phyloP scores from a whole-genome alignment of 1,140 invertebrate genomes.

The Macrotrachela quadricornifera region DNA sequence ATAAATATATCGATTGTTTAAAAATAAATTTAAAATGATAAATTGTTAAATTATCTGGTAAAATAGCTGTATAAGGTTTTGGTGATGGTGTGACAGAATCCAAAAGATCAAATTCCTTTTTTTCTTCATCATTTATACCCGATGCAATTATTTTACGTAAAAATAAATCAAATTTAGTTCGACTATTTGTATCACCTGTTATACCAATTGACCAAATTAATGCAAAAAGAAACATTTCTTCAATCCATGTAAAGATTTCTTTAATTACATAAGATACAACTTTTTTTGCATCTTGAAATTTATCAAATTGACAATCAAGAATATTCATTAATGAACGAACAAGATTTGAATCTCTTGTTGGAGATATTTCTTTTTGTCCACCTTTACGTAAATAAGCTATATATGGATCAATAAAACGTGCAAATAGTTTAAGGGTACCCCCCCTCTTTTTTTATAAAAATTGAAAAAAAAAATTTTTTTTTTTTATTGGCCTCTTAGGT shows the following conservation, averaged over 20 bases:
- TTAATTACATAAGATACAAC: slow-evolving; percentile 26
- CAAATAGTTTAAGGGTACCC: slow-evolving; percentile 62
- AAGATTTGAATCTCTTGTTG: slow-evolving; percentile 62
- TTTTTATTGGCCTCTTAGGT: too few relatives aligned
- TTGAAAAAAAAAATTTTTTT: too few relatives aligned
- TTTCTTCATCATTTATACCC: slow-evolving; percentile 29
- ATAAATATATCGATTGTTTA: slow-evolving; percentile 38
- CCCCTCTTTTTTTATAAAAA: too few relatives aligned
- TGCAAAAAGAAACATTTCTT: slow-evolving; percentile 69
- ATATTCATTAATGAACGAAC: slow-evolving; percentile 60
- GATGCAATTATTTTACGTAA: slow-evolving; percentile 41
- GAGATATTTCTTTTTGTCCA: slow-evolving; percentile 51
- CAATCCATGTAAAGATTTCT: slow-evolving; percentile 26
- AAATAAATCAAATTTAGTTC: slow-evolving; percentile 53
- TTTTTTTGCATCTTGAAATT: slow-evolving; percentile 55
- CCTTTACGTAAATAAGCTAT: slow-evolving; percentile 43
- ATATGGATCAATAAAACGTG: slow-evolving; percentile 45
- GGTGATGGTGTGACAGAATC: slow-evolving; percentile 25
- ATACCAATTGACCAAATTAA: slow-evolving; percentile 73
- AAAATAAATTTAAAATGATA: slow-evolving; percentile 75
- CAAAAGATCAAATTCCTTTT: slow-evolving; percentile 18
- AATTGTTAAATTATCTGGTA: slow-evolving; percentile 54
- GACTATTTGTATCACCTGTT: slow-evolving; percentile 46
- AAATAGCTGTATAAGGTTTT: slow-evolving; percentile 29
- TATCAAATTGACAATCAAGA: slow-evolving; percentile 65